phyloP scores from a whole-genome alignment of 2,113 vertebrate genomes.

The Cromileptes altivelis region DNA sequence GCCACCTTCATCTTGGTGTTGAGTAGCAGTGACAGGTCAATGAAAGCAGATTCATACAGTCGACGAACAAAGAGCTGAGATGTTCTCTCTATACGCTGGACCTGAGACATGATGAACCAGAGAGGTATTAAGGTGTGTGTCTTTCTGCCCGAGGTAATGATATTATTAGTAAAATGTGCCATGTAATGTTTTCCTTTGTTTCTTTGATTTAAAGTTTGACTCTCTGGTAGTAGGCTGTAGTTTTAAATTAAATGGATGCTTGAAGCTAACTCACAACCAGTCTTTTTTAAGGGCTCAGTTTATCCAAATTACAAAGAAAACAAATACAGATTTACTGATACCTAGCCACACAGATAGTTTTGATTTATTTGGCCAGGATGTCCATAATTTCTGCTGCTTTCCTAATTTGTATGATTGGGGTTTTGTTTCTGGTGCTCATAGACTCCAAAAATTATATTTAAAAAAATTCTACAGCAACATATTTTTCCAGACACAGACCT shows the following conservation, averaged over 20 bases:
- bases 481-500: no score
- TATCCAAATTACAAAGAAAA: not conserved
- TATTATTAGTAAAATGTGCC: not conserved
- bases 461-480: not conserved
- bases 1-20: constrained; percentile 85
- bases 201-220: not conserved
- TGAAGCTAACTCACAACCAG: not conserved
- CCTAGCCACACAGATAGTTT: not conserved
- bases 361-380: not conserved
- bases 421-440: not conserved
- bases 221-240: not conserved
- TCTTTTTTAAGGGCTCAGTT: not conserved
- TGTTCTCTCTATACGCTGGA: constrained; percentile 87
- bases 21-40: constrained; percentile 86
- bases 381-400: not conserved
- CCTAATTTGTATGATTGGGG: not conserved
- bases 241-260: not conserved
- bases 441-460: not conserved
- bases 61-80: constrained; percentile 87
- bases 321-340: not conserved
- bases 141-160: not conserved
- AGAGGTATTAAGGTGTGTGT: not conserved
- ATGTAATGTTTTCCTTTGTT: not conserved
- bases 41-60: constrained; percentile 87
- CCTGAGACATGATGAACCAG: constrained; percentile 45